Evolutionary conservation across 1,140 invertebrate species (phyloP).

Genomic region (Mylabris phalerata): DNA sequence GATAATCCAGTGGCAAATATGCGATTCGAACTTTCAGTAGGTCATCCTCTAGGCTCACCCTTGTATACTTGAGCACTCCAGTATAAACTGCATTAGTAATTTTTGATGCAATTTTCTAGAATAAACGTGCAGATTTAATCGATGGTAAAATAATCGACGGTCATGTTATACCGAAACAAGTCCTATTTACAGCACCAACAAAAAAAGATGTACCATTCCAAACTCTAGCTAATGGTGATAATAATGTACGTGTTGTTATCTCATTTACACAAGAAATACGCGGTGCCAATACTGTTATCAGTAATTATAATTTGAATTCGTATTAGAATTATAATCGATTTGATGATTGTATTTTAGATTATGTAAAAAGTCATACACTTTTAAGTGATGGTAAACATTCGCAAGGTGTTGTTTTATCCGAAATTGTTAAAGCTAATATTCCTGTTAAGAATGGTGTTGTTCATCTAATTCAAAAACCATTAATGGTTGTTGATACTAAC

Average conservation of each 20-base stretch:
- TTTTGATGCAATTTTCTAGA: constrained; percentile 11
- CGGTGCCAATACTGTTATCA: constrained; percentile 24
- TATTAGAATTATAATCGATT: neutral
- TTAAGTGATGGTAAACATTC: constrained; percentile 68
- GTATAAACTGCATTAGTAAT: too few species aligned
- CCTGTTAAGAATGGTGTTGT: constrained; percentile 88
- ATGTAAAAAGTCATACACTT: constrained; percentile 80
- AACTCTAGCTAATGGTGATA: constrained; percentile 74
- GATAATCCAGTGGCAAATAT: too few species aligned
- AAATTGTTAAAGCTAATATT: constrained; percentile 86
- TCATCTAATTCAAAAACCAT: constrained; percentile 81
- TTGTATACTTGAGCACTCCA: too few species aligned
- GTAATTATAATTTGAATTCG: constrained; percentile 12
- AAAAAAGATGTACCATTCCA: constrained; percentile 60
- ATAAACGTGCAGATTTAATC: constrained; percentile 50
- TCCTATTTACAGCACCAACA: constrained; percentile 78
- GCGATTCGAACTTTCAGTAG: too few species aligned
- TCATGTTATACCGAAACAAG: constrained; percentile 80
- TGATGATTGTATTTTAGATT: constrained; percentile 52
- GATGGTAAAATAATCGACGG: constrained; percentile 81
- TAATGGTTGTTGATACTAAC: constrained; percentile 83
- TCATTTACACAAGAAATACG: constrained; percentile 50
- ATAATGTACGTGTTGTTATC: constrained; percentile 72
- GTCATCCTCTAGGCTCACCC: too few species aligned
- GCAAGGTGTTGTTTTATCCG: constrained; percentile 74